Evolutionary conservation across 2,888 invertebrate genomes (phyloP), one percentile per base, ranked within the genome.

Genomic region (Cancer borealis): DNA sequence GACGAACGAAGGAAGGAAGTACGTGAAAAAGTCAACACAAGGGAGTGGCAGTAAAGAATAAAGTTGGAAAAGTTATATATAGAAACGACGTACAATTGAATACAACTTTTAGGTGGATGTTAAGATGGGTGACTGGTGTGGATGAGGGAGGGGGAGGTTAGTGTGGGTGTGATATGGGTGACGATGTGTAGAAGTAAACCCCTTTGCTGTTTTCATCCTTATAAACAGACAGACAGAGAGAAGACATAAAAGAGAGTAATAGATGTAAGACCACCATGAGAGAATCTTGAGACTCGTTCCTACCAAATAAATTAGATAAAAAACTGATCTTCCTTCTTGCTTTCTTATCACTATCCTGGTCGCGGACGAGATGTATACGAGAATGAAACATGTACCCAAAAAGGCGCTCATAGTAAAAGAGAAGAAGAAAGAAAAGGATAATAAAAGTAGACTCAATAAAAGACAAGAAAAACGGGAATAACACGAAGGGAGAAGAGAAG

Each of bases 291-390:
- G 73, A 73, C 8, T 73, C 73, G 73, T 73, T 73, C n/a, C 73
- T 26, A 73, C n/a, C 73, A 26, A 26, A 73, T 26, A 73, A 73
- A 73, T 73, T 26, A 73, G 73, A 73, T 73, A 73, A 73, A 26
- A 73, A 26, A n/a, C 26, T 73, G 26, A 73, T 73, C 73, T 73
- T 26, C 26, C 73, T 26, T 73, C 73, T 73, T 73, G 26, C 73
- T 26, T n/a, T n/a, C 73, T 73, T 73, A 73, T 73, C 73, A 73
- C 73, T 26, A n/a, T 26, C 73, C 26, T 73, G 73, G 73, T 26
- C 26, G 73, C n/a, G 26, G 73, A 73, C 73, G 73, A 73, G n/a
- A 73, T 73, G 73, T 73, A 73, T 73, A 73, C 73, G 73, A 73
- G 73, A n/a, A 26, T 26, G 26, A 73, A 73, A 26, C 73, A 26